Base-by-base conservation (phyloP, 2,888 invertebrate species). In the Augochlorella aurata region DNA sequence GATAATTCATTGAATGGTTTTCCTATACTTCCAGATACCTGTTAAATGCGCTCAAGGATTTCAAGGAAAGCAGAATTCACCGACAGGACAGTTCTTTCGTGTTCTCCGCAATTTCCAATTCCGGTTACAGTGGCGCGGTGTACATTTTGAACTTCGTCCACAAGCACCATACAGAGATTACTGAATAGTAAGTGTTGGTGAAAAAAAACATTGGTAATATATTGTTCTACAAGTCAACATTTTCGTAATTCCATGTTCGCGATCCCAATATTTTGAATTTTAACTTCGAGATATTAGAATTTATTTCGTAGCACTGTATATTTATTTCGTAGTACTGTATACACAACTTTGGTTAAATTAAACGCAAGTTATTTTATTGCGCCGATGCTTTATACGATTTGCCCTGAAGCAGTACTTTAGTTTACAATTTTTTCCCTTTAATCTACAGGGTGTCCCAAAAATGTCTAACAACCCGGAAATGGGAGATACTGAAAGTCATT, bases 1-100 rank as follows among this genome's bases (percentile, higher is more conserved):
- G 1, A 14, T 14, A 5, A 7, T 21, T 54, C 7, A 24, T 24
- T 58, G 1, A 58, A 21, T 58, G 2, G 2, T 29, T 58, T 58
- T 24, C 16, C 8, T 12, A 16, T 29, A n/a, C n/a, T 65, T 65
- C 10, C 92, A 96, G 96, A 83, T 95, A 95, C 88, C 89, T 96
- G 21, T 74, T 90, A 4, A 93, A 94, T 88, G 93, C 95, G 0
- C 91, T 95, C 87, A 89, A 92, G 10, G n/a, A 24, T 18, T 91
- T 86, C 76, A 94, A 89, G 24, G 83, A 85, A 16, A 89, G 89
- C 3, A 91, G 91, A 79, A 94, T 94, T 54, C 92, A 94, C 2
- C 91, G 90, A 69, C 94, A 94, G 82, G 94, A 94, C 83, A 92
- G 92, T 18, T 84, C 87, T 0, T 87, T 84, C 8, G 93, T 94